phyloP scores from a whole-genome alignment of 2,113 vertebrate genomes.

The Amazona vittata region DNA sequence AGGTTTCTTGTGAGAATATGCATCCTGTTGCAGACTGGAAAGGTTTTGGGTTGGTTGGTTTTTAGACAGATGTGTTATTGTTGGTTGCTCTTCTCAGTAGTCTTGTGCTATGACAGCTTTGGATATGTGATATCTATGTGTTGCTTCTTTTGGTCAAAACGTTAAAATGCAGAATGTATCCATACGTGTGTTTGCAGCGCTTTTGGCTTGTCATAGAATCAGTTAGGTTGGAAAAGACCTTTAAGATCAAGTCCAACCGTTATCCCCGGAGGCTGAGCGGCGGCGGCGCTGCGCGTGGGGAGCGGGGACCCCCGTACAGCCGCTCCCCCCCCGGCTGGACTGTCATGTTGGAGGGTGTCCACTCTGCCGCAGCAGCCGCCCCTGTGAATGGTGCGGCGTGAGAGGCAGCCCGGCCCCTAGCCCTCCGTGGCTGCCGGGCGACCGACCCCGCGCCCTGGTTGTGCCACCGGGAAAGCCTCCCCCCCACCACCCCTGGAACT shows the following conservation, averaged over 20 bases:
- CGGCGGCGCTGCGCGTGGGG: neutral
- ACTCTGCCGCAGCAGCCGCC: neutral
- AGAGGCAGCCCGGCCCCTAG: neutral
- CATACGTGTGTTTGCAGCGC: neutral
- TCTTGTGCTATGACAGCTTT: neutral
- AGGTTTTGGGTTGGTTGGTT: neutral
- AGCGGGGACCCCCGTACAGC: neutral
- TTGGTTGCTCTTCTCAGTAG: neutral
- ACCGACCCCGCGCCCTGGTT: neutral
- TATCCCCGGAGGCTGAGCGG: neutral
- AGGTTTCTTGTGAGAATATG: neutral
- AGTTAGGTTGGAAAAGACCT: neutral
- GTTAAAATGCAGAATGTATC: neutral
- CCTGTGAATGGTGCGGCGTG: neutral
- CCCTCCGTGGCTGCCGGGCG: neutral
- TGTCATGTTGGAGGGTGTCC: neutral
- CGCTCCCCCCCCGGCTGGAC: neutral
- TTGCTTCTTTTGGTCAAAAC: neutral
- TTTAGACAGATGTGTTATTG: neutral
- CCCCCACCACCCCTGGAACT: neutral
- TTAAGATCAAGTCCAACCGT: neutral
- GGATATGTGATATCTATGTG: neutral
- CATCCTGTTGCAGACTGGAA: neutral
- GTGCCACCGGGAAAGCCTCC: neutral
- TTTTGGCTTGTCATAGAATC: neutral